phyloP scores from a whole-genome alignment of 2,888 invertebrate species.

The Lathronympha strigana region DNA sequence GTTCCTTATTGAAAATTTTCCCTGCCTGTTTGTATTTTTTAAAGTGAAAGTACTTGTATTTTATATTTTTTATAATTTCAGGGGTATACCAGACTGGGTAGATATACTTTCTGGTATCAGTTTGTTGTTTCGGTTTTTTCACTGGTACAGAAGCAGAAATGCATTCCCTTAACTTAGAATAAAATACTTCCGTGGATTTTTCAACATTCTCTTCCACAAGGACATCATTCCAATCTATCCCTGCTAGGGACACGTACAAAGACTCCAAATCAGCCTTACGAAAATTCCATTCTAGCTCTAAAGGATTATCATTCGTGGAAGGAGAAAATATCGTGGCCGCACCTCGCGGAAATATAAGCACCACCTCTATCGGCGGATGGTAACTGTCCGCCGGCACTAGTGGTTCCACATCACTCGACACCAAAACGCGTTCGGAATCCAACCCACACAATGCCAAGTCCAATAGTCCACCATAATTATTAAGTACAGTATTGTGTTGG shows the following conservation, averaged over 20 bases:
- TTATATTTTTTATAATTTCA: not conserved
- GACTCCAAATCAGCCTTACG: not conserved
- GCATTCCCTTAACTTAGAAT: not conserved
- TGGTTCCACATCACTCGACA: not conserved
- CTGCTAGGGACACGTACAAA: not conserved
- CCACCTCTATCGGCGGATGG: slow-evolving; percentile 2
- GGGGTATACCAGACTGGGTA: not conserved
- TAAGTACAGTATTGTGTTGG: not conserved
- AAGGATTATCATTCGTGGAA: not conserved
- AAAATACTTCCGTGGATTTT: not conserved
- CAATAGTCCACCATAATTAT: not conserved
- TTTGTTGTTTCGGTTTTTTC: not conserved
- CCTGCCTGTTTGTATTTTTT: not conserved
- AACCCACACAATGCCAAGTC: slow-evolving; percentile 3
- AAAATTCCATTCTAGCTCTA: not conserved
- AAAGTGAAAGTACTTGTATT: not conserved
- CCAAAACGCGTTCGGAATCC: not conserved
- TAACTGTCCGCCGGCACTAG: slow-evolving; percentile 6
- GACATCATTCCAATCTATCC: not conserved
- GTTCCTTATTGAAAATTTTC: not conserved
- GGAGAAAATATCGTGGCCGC: not conserved
- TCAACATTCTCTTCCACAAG: not conserved
- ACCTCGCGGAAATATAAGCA: not conserved
- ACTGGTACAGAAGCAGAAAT: not conserved
- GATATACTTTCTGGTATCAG: not conserved